Evolutionary conservation across 2,888 invertebrate species (phyloP), one percentile per base, ranked within the genome.

Genomic region (Tholera decimalis): DNA sequence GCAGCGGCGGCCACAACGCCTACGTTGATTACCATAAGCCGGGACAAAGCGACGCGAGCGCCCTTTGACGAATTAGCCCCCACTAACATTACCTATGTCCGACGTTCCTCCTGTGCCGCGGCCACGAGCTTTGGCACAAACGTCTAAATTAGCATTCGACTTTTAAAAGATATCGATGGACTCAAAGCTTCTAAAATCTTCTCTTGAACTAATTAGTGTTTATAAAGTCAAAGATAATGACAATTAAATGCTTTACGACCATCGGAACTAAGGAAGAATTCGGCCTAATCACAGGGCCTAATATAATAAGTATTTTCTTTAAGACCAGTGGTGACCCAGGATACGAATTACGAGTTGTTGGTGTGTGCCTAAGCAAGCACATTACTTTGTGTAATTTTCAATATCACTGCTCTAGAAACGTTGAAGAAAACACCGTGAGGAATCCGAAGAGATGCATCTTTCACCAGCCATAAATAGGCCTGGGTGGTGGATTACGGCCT

Each of bases 21-120:
- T 85, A 79, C 89, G 88, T 88, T 94, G 92, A 94, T 94, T 94
- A 94, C 93, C 92, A 92, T 93, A 93, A 93, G 92, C 93, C 88
- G 86, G 88, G 87, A 93, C 93, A 94, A 93, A 94, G 93, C 92
- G 90, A 85, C 79, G 80, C 86, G 86, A 83, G 84, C 83, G 85
- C 89, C 93, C 94, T 94, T 94, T 94, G 94, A 93, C 92, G 93
- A 94, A 94, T 94, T 94, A 94, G 90, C 90, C 61, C 88, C 87
- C 88, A 87, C 89, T 88, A 88, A 89, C 90, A 89, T 90, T 87
- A 88, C 87, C 89, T 83, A 85, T 85, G 87, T 85, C 85, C 82
- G 64, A 85, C 84, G 87, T 85, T 85, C 82, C 66, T 72, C 51
- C 68, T 65, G 62, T 71, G 56, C 43, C 75, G 79, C 75, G 77